These are phyloP conservation scores for Plestiodon gilberti DNA, from an alignment of 2,113 vertebrate species.

Conservation along the genomic window DNA sequence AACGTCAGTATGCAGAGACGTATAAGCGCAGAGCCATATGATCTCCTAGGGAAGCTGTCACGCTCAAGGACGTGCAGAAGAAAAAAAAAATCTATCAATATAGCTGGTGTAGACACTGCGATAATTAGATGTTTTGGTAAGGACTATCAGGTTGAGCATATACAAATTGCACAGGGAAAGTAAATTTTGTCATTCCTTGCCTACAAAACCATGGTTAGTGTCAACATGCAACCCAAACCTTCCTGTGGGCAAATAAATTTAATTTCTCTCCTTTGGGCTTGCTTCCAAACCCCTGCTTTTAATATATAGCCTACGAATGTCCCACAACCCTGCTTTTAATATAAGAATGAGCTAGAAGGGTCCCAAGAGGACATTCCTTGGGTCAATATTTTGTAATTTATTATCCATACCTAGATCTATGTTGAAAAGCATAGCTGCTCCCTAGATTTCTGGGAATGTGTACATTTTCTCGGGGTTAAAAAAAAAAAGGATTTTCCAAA, in stretches of 20 bases:
- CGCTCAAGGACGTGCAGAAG: conserved; percentile 41
- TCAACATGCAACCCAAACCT: conserved; percentile 73
- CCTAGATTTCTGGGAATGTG: neutral
- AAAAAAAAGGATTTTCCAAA: conserved; percentile 17
- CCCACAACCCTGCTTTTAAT: conserved; percentile 60
- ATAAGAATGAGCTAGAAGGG: conserved; percentile 58
- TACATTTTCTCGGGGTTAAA: conserved; percentile 23
- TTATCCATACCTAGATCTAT: conserved; percentile 37
- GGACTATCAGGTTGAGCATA: conserved; percentile 59
- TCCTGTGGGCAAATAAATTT: conserved; percentile 71
- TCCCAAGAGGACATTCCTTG: conserved; percentile 59
- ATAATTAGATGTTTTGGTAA: conserved; percentile 66
- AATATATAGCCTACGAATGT: conserved; percentile 65
- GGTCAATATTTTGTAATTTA: conserved; percentile 55
- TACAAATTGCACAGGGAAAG: conserved; percentile 71
- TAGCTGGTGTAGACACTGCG: conserved; percentile 61
- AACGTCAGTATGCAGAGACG: neutral
- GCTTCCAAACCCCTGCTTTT: conserved; percentile 67
- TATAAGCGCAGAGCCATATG: conserved; percentile 27
- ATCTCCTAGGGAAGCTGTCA: conserved; percentile 32
- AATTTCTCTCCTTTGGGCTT: conserved; percentile 68
- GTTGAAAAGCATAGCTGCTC: conserved; percentile 45
- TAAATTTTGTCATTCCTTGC: conserved; percentile 67
- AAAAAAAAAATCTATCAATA: conserved; percentile 42
- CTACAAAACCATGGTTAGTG: conserved; percentile 72